Evolutionary conservation across 2,113 vertebrate species (phyloP).

Genomic region (Pyxicephalus adspersus): DNA sequence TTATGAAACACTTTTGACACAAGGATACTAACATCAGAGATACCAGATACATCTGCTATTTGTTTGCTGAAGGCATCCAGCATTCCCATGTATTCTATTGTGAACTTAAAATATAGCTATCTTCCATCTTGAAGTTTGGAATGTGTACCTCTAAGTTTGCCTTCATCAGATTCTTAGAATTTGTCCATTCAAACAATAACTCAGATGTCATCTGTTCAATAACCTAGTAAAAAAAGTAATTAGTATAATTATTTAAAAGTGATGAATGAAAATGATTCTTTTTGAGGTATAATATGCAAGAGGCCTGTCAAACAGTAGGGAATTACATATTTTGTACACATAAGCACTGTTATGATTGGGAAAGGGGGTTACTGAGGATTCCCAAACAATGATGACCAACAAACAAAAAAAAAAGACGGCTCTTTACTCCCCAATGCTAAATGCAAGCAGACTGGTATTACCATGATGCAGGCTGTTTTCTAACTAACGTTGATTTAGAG

Average conservation of each 20-base stretch:
- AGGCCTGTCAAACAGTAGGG: conserved; percentile 44
- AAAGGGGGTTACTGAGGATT: no score
- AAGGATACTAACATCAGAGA: conserved; percentile 63
- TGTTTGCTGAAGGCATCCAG: conserved; percentile 68
- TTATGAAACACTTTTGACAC: conserved; percentile 76
- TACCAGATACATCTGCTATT: conserved; percentile 72
- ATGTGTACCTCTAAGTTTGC: conserved; percentile 72
- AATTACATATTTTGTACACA: not conserved
- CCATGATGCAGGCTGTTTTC: no score
- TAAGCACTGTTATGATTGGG: no score
- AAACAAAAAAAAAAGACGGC: no score
- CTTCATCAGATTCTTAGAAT: conserved; percentile 70
- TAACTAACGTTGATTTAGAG: no score
- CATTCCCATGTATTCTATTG: conserved; percentile 76
- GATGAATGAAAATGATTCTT: no score
- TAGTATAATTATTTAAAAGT: not conserved
- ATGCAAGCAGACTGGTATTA: no score
- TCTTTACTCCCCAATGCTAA: no score
- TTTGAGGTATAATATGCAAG: no score
- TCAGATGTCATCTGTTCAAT: conserved; percentile 77
- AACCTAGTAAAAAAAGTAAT: conserved; percentile 69
- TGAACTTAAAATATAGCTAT: conserved; percentile 74
- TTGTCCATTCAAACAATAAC: conserved; percentile 80
- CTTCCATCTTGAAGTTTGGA: conserved; percentile 81
- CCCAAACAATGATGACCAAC: no score